These are phyloP conservation scores for Cheilosia variabilis DNA, from an alignment of 2,888 invertebrate genomes.

Conservation along the genomic window DNA sequence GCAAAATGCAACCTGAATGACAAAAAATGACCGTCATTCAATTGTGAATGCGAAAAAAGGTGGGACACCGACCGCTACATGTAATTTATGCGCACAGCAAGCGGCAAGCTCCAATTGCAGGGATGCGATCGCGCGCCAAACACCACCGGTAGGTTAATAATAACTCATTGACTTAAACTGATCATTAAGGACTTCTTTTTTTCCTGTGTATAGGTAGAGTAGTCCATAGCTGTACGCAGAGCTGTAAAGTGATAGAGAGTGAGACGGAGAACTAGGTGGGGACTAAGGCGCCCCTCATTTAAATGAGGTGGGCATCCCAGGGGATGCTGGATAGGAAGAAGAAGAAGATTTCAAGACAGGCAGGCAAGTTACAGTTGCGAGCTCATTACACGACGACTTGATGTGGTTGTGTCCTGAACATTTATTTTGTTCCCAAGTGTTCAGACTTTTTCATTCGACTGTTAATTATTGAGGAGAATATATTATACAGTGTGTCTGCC, in stretches of 20 bases:
- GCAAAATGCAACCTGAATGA: constrained; percentile 68
- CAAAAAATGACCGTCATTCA: constrained; percentile 73
- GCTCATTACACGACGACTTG: constrained; percentile 59
- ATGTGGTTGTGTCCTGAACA: constrained; percentile 14
- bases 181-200: constrained; percentile 52
- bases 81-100: constrained; percentile 54
- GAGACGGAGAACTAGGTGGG: constrained; percentile 22
- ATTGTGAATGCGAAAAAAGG: constrained; percentile 68
- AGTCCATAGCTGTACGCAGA: not conserved
- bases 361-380: constrained; percentile 60
- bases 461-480: constrained; percentile 29
- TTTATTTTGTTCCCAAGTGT: constrained; percentile 35
- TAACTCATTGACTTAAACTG: constrained; percentile 73
- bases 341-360: constrained; percentile 28
- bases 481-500: constrained; percentile 28
- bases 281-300: constrained; percentile 53
- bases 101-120: constrained; percentile 65
- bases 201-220: too few species aligned
- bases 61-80: constrained; percentile 40
- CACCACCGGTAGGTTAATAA: constrained; percentile 66
- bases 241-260: constrained; percentile 14
- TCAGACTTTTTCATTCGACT: constrained; percentile 44
- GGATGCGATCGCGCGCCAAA: constrained; percentile 47
- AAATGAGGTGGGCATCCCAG: constrained; percentile 1
- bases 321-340: not conserved